Evolutionary conservation across 1,140 invertebrate genomes (phyloP).

Genomic region (Cataglyphis hispanica): DNA sequence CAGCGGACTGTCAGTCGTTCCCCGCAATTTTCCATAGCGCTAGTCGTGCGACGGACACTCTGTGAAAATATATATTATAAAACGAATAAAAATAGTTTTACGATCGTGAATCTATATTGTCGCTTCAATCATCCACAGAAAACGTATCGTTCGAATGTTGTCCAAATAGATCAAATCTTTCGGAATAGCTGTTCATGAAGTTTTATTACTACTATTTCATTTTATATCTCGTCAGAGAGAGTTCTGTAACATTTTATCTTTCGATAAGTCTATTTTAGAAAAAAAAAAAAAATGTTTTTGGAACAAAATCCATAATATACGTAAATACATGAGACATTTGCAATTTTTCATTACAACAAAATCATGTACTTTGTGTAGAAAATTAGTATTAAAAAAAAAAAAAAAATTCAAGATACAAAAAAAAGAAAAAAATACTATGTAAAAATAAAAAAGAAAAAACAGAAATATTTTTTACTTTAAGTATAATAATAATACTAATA

Average conservation of each 20-base stretch:
- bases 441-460: slow-evolving; percentile 7
- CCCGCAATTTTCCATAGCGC: slow-evolving; percentile 17
- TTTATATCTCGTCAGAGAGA: background rate
- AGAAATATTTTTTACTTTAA: background rate
- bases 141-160: background rate
- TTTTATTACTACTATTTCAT: background rate
- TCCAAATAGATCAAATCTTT: background rate
- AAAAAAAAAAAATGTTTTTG: background rate
- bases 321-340: background rate
- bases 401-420: background rate
- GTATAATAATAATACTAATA: too few species aligned
- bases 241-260: background rate
- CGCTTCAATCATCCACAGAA: background rate
- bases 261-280: background rate
- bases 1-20: slow-evolving; percentile 39
- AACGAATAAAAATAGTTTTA: slow-evolving; percentile 18
- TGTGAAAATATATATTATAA: slow-evolving; percentile 28
- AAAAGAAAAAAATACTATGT: background rate
- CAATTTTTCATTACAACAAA: background rate
- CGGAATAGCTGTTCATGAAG: background rate
- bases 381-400: background rate
- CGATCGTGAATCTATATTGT: background rate
- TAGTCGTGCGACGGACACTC: background rate
- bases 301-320: too few species aligned
- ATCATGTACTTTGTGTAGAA: background rate